Evolutionary conservation across 2,888 invertebrate genomes (phyloP), one percentile per base, ranked within the genome.

Genomic region (Cenopis cana): DNA sequence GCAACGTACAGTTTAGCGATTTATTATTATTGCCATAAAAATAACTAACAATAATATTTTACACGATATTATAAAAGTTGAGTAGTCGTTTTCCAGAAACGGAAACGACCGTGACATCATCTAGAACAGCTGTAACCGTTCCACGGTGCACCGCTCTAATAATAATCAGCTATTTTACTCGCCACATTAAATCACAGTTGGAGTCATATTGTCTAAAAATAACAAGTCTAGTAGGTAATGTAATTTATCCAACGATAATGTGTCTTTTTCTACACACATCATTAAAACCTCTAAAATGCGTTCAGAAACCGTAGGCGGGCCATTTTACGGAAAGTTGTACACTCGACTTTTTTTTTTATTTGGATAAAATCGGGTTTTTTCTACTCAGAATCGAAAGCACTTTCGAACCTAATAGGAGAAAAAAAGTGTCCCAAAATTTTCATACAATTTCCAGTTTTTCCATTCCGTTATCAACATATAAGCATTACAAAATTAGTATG

Each of bases 41-140:
- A 24, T 24, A 24, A 4, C 24, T 14, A 54, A 41, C 54, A 41
- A 36, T 9, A 9, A 52, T 57, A 57, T 24, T 24, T 20, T 38
- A 17, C 8, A 24, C 24, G 50, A 29, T 41, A 33, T 49, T 54
- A 61, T 62, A 36, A 62, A 49, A 50, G n/a, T 36, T 49, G 29
- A 64, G 64, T 18, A 33, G 29, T 24, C 57, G 20, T 70, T 70
- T 65, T 65, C 65, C 50, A 57, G 52, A 65, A 65, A 52, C 11
- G 18, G 65, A 59, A 20, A 41, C 18, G 50, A 69, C 29, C 65
- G 54, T 65, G 69, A 70, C 69, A 59, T 70, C 57, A 70, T 65
- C 49, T 62, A 24, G 18, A 56, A 18, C 52, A 33, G 52, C 20
- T 46, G 10, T 50, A 20, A 8, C 24, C 29, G 10, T 17, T 20